Conservation (phyloP, 2,888 invertebrate genomes). For the Caenorhabditis sp. region DNA sequence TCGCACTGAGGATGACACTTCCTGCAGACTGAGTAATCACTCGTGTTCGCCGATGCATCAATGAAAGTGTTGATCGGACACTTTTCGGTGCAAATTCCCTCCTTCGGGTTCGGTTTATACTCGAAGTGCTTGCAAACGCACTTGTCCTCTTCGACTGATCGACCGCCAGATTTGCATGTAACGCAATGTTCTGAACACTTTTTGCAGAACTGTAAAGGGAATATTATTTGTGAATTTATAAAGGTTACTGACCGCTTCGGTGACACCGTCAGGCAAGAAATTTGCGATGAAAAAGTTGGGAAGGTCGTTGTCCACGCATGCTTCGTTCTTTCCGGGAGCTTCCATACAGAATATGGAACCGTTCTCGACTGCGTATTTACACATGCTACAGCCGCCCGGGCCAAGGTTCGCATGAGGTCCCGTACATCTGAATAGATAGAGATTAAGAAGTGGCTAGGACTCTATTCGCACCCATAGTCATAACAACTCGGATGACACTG, state of each 20-base stretch:
- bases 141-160: background rate
- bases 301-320: constrained; percentile 57
- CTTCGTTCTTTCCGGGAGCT: constrained; percentile 29
- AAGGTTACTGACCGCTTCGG: constrained; percentile 20
- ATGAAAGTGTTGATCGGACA: constrained; percentile 32
- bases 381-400: constrained; percentile 89
- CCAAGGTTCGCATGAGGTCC: constrained; percentile 91
- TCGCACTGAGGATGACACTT: constrained; percentile 66
- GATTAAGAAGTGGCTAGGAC: background rate
- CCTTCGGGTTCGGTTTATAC: background rate
- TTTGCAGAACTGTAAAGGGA: constrained; percentile 58
- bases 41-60: background rate
- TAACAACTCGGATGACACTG: constrained; percentile 65
- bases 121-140: constrained; percentile 55
- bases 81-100: constrained; percentile 21
- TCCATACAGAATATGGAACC: constrained; percentile 18
- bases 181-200: constrained; percentile 62
- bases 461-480: constrained; percentile 39
- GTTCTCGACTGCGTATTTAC: constrained; percentile 87
- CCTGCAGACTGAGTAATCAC: constrained; percentile 15
- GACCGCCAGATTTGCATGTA: constrained; percentile 60
- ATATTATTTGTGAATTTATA: background rate
- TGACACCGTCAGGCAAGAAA: constrained; percentile 29
- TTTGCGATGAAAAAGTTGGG: constrained; percentile 54
- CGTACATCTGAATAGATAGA: constrained; percentile 84